Evolutionary conservation across 37 sponge, comb jelly and placozoan species (phyloP), one percentile per base, ranked within the genome.

Genomic region (Halichondria panicea): DNA sequence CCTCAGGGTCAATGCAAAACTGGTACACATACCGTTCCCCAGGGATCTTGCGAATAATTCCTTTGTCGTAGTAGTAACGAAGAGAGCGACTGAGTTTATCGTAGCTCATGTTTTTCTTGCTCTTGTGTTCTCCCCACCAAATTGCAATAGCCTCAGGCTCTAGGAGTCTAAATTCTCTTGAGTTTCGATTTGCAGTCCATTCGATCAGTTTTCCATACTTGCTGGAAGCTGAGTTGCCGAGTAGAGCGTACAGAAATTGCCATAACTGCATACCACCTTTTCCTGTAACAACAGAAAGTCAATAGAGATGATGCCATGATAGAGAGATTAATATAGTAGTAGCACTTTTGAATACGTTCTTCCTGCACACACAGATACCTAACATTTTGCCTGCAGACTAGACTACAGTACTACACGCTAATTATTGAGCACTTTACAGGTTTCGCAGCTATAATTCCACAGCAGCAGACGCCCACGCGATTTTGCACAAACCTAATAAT

Each of bases 71-170:
- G 84, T 94, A 94, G 77, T 86, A 94, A 0, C 94, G 66, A 12
- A 94, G 84, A 11, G 94, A 94, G 12, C 94, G 84, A 24, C 91
- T 86, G 36, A 94, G 77, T 43, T 89, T 89, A 74, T 94, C 94
- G 69, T 94, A 94, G 77, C 84, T 94, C 94, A 94, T 94, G 65
- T 94, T 94, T 37, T 70, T 71, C 42, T 87, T 76, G 65, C 82
- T 84, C 44, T 94, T 94, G 70, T 85, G 83, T 27, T 87, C 66
- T n/a, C 94, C 94, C 94, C 94, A 94, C 84, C 90, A 84, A 34
- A 82, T 72, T 28, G 94, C 94, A 55, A 94, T 72, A 1, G 81
- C 87, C 44, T 94, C 94, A n/a, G 94, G 94, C 34, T 94, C 90
- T 1, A 89, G 76, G 0, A 94, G 71, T 4, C 87, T 83, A 70